Evolutionary conservation across 2,888 invertebrate genomes (phyloP), one percentile per base, ranked within the genome.

Genomic region (Macrophya annulata): DNA sequence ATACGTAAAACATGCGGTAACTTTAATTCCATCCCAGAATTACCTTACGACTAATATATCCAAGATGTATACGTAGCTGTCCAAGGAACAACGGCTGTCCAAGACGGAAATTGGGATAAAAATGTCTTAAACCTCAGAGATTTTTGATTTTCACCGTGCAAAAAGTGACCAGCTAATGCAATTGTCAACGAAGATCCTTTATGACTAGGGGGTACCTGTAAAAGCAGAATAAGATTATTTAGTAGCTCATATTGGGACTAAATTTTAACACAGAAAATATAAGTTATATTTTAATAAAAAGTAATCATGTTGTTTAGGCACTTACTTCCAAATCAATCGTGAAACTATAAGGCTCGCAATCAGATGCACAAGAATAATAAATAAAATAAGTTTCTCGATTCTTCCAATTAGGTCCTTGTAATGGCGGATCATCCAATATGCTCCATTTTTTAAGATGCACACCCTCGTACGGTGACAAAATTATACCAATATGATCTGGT

Each of bases 71-170:
- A 95, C 82, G 96, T 95, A 2, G 96, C 96, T 86, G 96, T 95
- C 97, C 97, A 97, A 87, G 96, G 96, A 55, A 95, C 95, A 84
- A 95, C 94, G 37, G 96, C 96, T 48, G 95, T 94, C 96, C 96
- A 96, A 0, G 94, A 90, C 55, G 97, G 97, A 91, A 96, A 95
- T 89, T 95, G 94, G 17, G 90, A 91, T 87, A 96, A 93, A 88
- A 96, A 94, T 62, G 93, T 91, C 86, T 94, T 93, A 90, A 96
- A 94, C 86, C 94, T 90, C 59, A 93, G 90, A 10, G 95, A 94
- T 79, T 93, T 93, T 91, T 95, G 94, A 86, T 94, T 93, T 85
- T 94, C 93, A 59, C 95, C 95, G 92, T 95, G 95, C 87, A 95
- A 92, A 89, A 94, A 94, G 89, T 96, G 96, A 0, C 95, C 96